Evolutionary conservation across 2,797 vertebrate genomes (phyloP).

Genomic region (Urocyon cinereoargenteus): DNA sequence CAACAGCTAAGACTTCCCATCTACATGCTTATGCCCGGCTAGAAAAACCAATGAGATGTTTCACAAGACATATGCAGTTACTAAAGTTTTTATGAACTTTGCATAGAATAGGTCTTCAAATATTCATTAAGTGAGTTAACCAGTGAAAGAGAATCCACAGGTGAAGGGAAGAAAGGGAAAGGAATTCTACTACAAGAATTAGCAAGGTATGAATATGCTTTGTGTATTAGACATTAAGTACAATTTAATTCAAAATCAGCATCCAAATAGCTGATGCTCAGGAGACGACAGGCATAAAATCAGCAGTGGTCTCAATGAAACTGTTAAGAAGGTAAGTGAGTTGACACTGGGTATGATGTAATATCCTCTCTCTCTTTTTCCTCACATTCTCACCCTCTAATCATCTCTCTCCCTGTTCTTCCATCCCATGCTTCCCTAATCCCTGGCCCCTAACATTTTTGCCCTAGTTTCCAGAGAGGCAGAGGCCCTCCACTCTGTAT

Average conservation of each 20-base stretch:
- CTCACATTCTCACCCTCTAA: background rate
- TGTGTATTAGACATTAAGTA: background rate
- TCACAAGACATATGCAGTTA: slow-evolving; percentile 47
- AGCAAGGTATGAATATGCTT: background rate
- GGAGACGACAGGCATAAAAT: background rate
- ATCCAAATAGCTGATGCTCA: background rate
- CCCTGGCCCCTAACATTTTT: background rate
- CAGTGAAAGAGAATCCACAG: background rate
- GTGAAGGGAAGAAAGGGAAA: background rate
- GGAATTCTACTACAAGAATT: background rate
- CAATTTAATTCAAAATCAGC: background rate
- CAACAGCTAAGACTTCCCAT: background rate
- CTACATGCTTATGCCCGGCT: background rate
- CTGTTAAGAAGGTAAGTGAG: background rate
- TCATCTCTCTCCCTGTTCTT: background rate
- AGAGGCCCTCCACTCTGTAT: background rate
- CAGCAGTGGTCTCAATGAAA: background rate
- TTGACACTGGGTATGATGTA: background rate
- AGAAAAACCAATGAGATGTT: background rate
- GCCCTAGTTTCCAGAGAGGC: background rate
- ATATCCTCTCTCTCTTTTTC: background rate
- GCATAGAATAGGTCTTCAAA: background rate
- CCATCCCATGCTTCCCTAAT: background rate
- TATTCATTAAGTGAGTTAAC: background rate
- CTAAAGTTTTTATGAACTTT: slow-evolving; percentile 15